These are phyloP conservation scores for Pseudochirops cupreus DNA, from an alignment of 2,797 vertebrate genomes.

Conservation along the genomic window DNA sequence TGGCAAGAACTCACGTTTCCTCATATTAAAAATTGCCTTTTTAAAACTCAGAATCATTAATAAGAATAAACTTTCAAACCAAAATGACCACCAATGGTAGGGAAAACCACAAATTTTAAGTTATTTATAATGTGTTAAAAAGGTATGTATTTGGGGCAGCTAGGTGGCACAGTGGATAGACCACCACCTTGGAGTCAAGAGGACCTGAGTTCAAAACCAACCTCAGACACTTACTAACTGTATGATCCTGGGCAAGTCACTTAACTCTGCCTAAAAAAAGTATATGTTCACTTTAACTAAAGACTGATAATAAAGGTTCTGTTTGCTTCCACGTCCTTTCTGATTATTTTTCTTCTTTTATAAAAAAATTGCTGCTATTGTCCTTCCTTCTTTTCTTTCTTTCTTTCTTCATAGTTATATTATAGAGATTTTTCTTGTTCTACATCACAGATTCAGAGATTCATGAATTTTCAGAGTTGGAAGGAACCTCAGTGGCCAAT, in stretches of 20 bases:
- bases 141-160: neutral
- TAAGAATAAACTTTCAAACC: neutral
- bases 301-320: neutral
- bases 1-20: neutral
- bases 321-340: neutral
- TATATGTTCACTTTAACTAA: neutral
- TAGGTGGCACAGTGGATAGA: neutral
- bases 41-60: neutral
- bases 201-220: neutral
- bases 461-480: neutral
- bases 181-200: neutral
- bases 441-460: neutral
- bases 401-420: neutral
- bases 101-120: neutral
- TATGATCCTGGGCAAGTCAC: neutral
- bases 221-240: neutral
- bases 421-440: neutral
- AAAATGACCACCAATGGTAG: neutral
- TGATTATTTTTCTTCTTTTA: neutral
- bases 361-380: neutral
- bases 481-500: neutral
- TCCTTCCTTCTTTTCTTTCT: neutral
- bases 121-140: neutral
- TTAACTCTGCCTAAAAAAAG: neutral
- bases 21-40: neutral